Evolutionary conservation across 2,888 invertebrate genomes (phyloP).

Genomic region (Heteropelma amictum): DNA sequence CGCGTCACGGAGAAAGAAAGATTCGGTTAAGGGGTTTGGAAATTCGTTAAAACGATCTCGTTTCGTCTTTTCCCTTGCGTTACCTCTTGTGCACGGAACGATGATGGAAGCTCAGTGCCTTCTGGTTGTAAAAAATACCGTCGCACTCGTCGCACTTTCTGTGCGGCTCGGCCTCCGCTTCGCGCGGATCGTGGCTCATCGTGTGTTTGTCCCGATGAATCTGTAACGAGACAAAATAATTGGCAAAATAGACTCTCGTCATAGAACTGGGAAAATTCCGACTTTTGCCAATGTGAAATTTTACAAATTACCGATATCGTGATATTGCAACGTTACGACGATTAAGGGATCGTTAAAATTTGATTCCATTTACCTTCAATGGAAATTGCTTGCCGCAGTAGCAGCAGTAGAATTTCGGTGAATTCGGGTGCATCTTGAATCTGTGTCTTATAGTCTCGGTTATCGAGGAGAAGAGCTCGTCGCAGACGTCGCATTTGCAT

Average conservation of each 20-base stretch:
- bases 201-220: slow-evolving; percentile 82
- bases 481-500: slow-evolving; percentile 81
- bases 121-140: slow-evolving; percentile 80
- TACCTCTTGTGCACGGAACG: slow-evolving; percentile 79
- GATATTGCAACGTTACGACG: background rate
- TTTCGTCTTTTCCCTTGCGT: too few species aligned
- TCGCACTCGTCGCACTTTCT: slow-evolving; percentile 80
- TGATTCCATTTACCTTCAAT: slow-evolving; percentile 79
- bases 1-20: background rate
- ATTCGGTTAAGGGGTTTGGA: background rate
- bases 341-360: background rate
- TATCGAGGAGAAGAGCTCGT: slow-evolving; percentile 80
- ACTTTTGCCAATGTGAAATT: too few species aligned
- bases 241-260: background rate
- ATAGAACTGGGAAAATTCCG: background rate
- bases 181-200: slow-evolving; percentile 77
- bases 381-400: slow-evolving; percentile 86
- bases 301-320: too few species aligned
- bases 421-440: slow-evolving; percentile 83
- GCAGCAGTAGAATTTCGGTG: slow-evolving; percentile 83
- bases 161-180: slow-evolving; percentile 62
- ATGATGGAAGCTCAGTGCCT: slow-evolving; percentile 82
- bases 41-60: too few species aligned
- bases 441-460: slow-evolving; percentile 84
- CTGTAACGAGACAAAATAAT: slow-evolving; percentile 69